Base-by-base conservation (phyloP, 2,113 vertebrate species). In the Rhinoderma darwinii region DNA sequence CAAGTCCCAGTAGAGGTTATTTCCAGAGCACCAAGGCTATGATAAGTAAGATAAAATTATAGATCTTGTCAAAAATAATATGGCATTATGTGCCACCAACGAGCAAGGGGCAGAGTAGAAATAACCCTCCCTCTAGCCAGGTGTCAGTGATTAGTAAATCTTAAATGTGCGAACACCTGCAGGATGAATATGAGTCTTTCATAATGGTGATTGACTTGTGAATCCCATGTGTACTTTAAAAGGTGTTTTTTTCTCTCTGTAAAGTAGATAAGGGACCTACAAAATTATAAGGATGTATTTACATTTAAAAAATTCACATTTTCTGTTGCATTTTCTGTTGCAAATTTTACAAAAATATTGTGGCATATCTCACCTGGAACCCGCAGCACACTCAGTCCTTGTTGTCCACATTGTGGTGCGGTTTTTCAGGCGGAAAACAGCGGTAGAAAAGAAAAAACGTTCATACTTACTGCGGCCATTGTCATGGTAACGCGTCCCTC, bases 1-100 rank as follows among this genome's bases (percentile, higher is more conserved):
- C 30, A 32, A 32, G n/a, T 78, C 75, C 75, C 75, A 50, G 30
- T 32, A 43, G 75, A 54, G 44, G 0, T 51, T 78, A 51, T 35
- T 78, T 78, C 27, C 47, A 78, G 41, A 78, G 75, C 75, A 76
- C 74, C 6, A 51, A 54, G 44, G 27, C 75, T 51, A 76, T 73
- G 32, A 73, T 76, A 76, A 76, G 74, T 30, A 22, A n/a, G 47
- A 78, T 51, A 30, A 51, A 78, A 78, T 78, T 78, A 78, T 78
- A 78, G 44, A 17, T 30, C 27, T 54, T 78, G 47, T 32, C 44
- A 78, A 51, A 78, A 78, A 78, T 76, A 76, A 76, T 44, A 76
- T 76, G 43, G 12, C 74, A 76, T 78, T 78, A 54, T 78, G 75
- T 78, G 41, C 25, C 25, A 27, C 75, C 15, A 51, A 78, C 44